phyloP scores from a whole-genome alignment of 1,140 invertebrate species.

The Drosophila arizonae region DNA sequence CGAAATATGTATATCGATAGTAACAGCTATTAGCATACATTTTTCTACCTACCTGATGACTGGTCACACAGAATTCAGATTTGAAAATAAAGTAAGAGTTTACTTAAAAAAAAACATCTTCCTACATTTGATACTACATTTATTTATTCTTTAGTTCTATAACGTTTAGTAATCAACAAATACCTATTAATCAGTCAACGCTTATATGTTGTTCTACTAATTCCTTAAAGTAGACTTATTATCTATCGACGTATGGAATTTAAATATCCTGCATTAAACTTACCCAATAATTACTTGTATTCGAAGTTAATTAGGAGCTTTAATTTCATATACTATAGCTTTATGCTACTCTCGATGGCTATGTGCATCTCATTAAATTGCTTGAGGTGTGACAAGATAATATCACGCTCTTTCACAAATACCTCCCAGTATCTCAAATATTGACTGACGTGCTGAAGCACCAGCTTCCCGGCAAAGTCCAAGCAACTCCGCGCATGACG shows the following conservation, averaged over 20 bases:
- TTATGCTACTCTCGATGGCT: constrained; percentile 65
- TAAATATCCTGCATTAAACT: constrained; percentile 7
- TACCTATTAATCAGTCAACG: neutral
- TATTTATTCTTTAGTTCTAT: neutral
- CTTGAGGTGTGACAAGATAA: constrained; percentile 61
- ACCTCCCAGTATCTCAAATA: constrained; percentile 69
- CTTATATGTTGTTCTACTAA: constrained; percentile 12
- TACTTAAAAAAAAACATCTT: neutral
- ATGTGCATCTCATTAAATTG: constrained; percentile 69
- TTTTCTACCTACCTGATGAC: neutral
- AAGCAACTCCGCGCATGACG: constrained; percentile 62
- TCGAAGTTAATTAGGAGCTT: neutral
- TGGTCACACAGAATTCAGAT: constrained; percentile 3
- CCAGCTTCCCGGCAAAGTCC: constrained; percentile 65
- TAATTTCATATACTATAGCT: constrained; percentile 45
- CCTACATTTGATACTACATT: neutral
- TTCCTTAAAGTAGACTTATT: constrained; percentile 25
- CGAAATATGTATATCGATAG: constrained; percentile 1
- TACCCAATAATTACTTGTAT: constrained; percentile 27
- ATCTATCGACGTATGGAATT: constrained; percentile 29
- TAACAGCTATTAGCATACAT: neutral
- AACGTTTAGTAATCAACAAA: neutral
- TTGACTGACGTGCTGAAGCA: constrained; percentile 63
- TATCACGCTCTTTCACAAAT: constrained; percentile 55
- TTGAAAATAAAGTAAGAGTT: neutral